These are phyloP conservation scores for Zalophus californianus DNA, from an alignment of 2,797 vertebrate species.

Conservation along the genomic window DNA sequence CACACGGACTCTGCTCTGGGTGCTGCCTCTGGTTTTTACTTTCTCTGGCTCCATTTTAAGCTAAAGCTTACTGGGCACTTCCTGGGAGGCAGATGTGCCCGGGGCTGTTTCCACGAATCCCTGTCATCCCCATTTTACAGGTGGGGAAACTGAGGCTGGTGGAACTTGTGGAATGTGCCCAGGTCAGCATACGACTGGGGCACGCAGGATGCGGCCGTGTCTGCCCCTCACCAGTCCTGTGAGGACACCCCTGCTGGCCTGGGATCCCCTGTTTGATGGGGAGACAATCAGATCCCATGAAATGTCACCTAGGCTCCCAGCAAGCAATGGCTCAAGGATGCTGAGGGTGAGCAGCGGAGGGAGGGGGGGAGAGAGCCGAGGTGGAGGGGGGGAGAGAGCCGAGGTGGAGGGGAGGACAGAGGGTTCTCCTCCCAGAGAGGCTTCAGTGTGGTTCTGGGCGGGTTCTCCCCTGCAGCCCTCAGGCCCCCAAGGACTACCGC, in stretches of 20 bases:
- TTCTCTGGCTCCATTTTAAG: not conserved
- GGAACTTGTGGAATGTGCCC: not conserved
- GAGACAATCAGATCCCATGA: not conserved
- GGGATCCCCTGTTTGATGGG: too few relatives aligned
- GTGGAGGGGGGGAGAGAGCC: not conserved
- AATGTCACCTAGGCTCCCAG: too few relatives aligned
- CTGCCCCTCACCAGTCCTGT: not conserved
- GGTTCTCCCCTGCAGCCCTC: not conserved
- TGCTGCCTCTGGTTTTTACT: fast-evolving
- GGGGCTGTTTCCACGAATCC: not conserved
- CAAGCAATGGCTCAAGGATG: not conserved
- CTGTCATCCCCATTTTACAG: not conserved
- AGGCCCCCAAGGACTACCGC: fast-evolving
- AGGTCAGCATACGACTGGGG: not conserved
- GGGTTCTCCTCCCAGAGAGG: not conserved
- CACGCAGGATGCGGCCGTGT: fast-evolving
- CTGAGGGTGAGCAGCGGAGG: not conserved
- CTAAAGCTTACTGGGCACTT: not conserved
- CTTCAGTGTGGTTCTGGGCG: not conserved
- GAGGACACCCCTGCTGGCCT: not conserved
- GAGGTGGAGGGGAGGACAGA: not conserved
- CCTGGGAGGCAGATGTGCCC: not conserved
- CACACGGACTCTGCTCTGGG: not conserved
- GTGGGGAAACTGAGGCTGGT: not conserved
- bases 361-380: not conserved